Conservation (phyloP, 2,113 vertebrate genomes). For the Channa maculata region DNA sequence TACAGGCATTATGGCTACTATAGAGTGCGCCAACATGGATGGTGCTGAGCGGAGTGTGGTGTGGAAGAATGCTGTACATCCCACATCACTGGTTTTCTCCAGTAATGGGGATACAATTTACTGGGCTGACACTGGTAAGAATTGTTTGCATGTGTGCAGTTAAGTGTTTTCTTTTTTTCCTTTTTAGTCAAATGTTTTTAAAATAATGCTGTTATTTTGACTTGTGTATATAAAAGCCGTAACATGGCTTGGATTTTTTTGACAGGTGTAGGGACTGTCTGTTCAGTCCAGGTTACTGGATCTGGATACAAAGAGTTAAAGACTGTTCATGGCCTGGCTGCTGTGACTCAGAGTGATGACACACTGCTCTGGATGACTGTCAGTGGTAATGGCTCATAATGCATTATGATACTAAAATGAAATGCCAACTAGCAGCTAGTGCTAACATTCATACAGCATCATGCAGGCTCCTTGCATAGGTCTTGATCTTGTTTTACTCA, state of each 20-base stretch:
- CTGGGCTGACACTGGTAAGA: constrained; percentile 89
- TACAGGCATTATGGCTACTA: accelerated
- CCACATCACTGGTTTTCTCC: constrained; percentile 84
- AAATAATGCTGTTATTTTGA: too few species aligned
- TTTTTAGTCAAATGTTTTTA: too few species aligned
- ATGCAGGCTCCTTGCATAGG: too few species aligned
- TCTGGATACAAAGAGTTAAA: constrained; percentile 82
- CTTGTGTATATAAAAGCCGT: background rate
- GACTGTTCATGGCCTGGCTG: constrained; percentile 72
- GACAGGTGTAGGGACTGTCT: constrained; percentile 83
- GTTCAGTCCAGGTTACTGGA: constrained; percentile 84
- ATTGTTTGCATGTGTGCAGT: background rate
- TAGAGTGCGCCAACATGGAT: constrained; percentile 90
- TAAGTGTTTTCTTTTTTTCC: background rate
- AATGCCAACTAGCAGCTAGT: background rate
- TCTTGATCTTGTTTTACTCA: too few species aligned
- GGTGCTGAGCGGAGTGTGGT: constrained; percentile 77
- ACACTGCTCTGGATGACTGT: constrained; percentile 88
- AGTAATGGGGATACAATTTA: constrained; percentile 83
- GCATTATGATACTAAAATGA: background rate
- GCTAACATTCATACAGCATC: background rate
- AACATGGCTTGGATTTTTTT: constrained; percentile 8
- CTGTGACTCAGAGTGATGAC: constrained; percentile 81
- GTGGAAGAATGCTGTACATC: constrained; percentile 82
- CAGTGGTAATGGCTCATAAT: constrained; percentile 66